These are phyloP conservation scores for Antheraea pernyi DNA, from an alignment of 1,140 invertebrate genomes.

Conservation along the genomic window DNA sequence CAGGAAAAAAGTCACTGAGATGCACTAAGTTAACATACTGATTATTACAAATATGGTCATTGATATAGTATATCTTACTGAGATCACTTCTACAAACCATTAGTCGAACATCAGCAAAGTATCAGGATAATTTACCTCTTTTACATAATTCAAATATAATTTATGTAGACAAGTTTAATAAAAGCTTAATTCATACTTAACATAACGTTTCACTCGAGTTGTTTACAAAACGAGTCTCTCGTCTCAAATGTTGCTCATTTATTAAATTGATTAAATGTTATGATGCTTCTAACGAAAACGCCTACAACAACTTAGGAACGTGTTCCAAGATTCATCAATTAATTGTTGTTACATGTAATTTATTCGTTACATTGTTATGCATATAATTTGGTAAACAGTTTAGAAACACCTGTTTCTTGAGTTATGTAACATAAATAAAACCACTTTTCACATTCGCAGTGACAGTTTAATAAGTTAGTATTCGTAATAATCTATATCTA, in stretches of 20 bases:
- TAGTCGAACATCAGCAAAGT: not conserved
- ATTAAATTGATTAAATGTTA: conserved; percentile 5
- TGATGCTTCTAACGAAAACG: conserved; percentile 1
- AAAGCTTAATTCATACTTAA: conserved; percentile 3
- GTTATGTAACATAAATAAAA: no score
- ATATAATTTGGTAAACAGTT: not conserved
- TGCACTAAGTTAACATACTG: no score
- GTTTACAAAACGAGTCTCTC: not conserved
- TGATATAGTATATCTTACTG: no score
- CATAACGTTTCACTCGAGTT: conserved; percentile 1
- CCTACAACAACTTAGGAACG: not conserved
- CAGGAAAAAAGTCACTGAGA: no score
- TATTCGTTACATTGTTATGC: not conserved
- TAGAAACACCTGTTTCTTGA: not conserved
- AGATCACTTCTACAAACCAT: not conserved
- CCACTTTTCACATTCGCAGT: no score
- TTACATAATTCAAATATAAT: not conserved
- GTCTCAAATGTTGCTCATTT: not conserved
- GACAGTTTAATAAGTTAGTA: no score
- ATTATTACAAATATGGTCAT: no score
- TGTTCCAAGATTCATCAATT: not conserved
- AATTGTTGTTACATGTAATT: not conserved
- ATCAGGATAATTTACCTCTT: not conserved
- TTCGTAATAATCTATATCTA: no score
- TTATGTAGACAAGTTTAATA: not conserved